Conservation (phyloP, 2,113 vertebrate genomes). For the Oreochromis aureus region DNA sequence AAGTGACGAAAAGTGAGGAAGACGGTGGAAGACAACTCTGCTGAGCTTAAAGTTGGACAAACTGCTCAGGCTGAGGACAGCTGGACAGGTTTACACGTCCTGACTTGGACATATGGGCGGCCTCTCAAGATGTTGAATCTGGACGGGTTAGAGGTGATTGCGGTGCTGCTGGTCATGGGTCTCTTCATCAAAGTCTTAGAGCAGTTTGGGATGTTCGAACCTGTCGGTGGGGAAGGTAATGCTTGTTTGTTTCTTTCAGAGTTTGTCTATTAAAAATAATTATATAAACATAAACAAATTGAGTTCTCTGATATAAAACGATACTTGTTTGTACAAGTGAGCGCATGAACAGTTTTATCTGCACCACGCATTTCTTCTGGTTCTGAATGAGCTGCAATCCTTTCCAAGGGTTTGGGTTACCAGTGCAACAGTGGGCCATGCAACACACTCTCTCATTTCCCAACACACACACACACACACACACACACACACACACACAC, state of each 20-base stretch:
- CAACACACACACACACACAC: background rate
- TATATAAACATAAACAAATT: background rate
- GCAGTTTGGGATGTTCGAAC: slow-evolving; percentile 96
- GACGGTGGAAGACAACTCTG: background rate
- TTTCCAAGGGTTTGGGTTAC: slow-evolving; percentile 50
- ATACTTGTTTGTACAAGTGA: too few species aligned
- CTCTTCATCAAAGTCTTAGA: slow-evolving; percentile 97
- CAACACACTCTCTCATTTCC: background rate
- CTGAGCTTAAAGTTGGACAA: background rate
- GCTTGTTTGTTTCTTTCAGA: background rate
- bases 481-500: background rate
- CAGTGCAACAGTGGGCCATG: slow-evolving; percentile 38
- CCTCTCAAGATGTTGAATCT: slow-evolving; percentile 82
- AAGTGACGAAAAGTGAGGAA: background rate
- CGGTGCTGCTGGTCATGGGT: slow-evolving; percentile 91
- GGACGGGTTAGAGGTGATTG: slow-evolving; percentile 96
- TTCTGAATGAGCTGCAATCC: slow-evolving; percentile 23
- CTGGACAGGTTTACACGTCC: background rate
- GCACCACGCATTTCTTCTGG: slow-evolving; percentile 4
- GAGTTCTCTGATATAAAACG: background rate
- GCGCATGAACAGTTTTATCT: background rate
- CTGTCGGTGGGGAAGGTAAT: slow-evolving; percentile 91
- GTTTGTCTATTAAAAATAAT: background rate
- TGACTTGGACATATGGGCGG: background rate
- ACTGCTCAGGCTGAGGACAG: background rate